A percentile compares a stretch with the other conserved stretches of the same genome.
Conservation (phyloP, 2,797 vertebrate genomes). For the Spinibarbus caldwelli region DNA sequence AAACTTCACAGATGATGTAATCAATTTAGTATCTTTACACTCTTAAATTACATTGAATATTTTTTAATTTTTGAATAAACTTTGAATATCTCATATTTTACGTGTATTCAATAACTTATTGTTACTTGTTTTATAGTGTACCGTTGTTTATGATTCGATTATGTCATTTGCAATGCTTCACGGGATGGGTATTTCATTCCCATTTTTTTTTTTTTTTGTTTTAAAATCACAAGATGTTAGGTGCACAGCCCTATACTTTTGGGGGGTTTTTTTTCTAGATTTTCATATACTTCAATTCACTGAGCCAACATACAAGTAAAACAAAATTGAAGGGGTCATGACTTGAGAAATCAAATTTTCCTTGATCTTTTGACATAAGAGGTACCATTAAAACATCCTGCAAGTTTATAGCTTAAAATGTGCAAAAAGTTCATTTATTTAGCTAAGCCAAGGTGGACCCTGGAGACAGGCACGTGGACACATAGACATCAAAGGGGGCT, state of each 20-base stretch:
- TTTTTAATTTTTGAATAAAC: neutral
- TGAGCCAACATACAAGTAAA: neutral
- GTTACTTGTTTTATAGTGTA: neutral
- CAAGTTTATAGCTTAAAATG: neutral
- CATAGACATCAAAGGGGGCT: no score
- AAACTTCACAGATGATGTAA: neutral
- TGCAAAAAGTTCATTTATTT: neutral
- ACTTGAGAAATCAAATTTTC: no score
- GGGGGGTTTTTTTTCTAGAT: neutral
- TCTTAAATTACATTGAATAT: neutral
- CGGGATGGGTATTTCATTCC: neutral
- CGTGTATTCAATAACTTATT: neutral
- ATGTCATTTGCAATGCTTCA: neutral
- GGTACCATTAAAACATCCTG: no score
- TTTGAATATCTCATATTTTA: neutral
- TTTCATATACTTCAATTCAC: neutral
- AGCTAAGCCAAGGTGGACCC: neutral
- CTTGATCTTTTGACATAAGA: no score
- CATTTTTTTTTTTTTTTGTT: no score
- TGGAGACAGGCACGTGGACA: no score
- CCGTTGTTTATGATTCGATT: neutral
- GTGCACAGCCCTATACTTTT: neutral
- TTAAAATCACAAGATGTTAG: neutral
- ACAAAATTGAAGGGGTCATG: no score
- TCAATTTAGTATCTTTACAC: neutral